These are phyloP conservation scores for Danaus melanippus DNA, from an alignment of 1,140 invertebrate species.

Conservation along the genomic window DNA sequence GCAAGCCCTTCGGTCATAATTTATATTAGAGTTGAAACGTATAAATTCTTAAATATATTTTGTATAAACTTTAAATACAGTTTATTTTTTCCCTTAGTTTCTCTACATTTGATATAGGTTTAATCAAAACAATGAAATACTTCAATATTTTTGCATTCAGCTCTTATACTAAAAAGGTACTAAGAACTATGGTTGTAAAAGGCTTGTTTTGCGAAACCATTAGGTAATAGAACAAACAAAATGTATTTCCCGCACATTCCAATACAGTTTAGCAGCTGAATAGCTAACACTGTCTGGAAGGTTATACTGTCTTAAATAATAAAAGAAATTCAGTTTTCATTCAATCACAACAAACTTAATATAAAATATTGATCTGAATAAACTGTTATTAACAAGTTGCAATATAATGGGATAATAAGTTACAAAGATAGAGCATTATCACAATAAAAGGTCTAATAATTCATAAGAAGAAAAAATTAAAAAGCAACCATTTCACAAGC, in stretches of 20 bases:
- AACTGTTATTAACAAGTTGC: conserved; percentile 1
- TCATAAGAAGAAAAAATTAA: neutral
- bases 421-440: no score
- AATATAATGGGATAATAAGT: no score
- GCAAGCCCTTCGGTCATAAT: neutral
- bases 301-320: neutral
- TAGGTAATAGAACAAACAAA: conserved; percentile 24
- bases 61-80: no score
- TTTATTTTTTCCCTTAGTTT: no score
- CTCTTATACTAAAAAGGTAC: conserved; percentile 17
- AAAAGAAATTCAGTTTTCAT: no score
- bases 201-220: conserved; percentile 26
- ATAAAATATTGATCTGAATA: conserved; percentile 1
- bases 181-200: conserved; percentile 13
- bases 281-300: conserved; percentile 6
- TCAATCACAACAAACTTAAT: neutral
- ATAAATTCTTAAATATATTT: no score
- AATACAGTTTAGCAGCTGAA: conserved; percentile 15
- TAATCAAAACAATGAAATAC: no score
- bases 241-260: conserved; percentile 14
- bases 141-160: no score
- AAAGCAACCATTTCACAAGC: neutral
- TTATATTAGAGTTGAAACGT: neutral
- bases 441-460: no score
- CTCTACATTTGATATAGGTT: no score